Evolutionary conservation across 2,113 vertebrate genomes (phyloP).

Genomic region (Megaceryle maxima): DNA sequence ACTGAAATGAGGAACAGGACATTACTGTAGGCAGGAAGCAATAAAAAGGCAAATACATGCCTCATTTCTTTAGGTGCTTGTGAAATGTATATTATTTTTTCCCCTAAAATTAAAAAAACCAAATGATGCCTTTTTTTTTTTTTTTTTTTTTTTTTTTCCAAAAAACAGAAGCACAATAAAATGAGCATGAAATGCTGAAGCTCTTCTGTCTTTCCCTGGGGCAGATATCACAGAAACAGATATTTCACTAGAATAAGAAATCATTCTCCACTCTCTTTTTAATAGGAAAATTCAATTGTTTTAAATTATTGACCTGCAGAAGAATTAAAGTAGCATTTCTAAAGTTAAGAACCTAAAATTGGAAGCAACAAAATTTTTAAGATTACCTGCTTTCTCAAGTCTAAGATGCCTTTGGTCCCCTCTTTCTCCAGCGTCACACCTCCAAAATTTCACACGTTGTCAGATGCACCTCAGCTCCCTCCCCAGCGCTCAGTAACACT

Average conservation of each 20-base stretch:
- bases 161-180: background rate
- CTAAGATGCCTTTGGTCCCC: background rate
- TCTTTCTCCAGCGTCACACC: background rate
- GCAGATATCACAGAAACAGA: background rate
- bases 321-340: background rate
- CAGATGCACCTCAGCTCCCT: background rate
- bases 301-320: background rate
- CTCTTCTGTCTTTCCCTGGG: background rate
- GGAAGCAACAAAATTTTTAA: background rate
- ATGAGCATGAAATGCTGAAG: background rate
- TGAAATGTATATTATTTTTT: background rate
- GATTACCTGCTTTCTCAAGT: background rate
- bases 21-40: conserved; percentile 55
- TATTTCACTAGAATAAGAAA: background rate
- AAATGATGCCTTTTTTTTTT: background rate
- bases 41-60: conserved; percentile 44
- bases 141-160: background rate
- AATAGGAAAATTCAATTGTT: background rate
- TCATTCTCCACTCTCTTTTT: background rate
- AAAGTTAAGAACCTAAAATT: background rate
- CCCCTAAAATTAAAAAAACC: background rate
- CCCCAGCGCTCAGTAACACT: background rate
- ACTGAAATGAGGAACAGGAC: conserved; percentile 61
- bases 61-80: background rate
- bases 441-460: background rate